Base-by-base conservation (phyloP, 2,888 invertebrate genomes). In the Abrostola tripartita region DNA sequence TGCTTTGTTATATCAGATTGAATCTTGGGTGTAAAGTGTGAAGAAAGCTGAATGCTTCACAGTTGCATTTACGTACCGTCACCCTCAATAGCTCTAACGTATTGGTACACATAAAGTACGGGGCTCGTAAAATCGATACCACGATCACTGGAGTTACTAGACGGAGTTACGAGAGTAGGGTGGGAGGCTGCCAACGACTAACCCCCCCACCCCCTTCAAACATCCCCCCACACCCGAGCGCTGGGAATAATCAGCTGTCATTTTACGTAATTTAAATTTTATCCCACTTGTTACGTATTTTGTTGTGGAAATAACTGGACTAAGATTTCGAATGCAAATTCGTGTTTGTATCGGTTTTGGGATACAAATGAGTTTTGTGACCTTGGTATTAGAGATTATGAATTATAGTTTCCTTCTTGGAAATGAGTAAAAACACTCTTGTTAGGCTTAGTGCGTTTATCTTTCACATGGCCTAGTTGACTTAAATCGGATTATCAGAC, bases 231-330 rank as follows among this genome's bases (percentile, higher is more conserved):
- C 41, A 40, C 36, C 47, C 66, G 53, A 68, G 74, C 68, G 72
- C 70, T 80, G 67, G 71, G 75, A 78, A 81, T 78, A 74, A 81
- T 82, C 84, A 84, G 83, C 83, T 84, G 84, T 84, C 82, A 77
- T 75, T 78, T 76, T 69, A 66, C 60, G 72, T 76, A 78, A 83
- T 82, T 82, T 77, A 81, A 81, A 78, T 73, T 76, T 66, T 76
- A 79, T 72, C 56, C 61, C 70, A 56, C 71, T 72, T 76, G 74
- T 63, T 70, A 68, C 58, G 60, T 41, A 76, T 70, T 73, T 76
- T 70, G 64, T 73, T 70, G 59, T 52, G 52, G 65, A 57, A 72
- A 50, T 56, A 37, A 38, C 52, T 40, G 6, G 37, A 12, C 42
- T 57, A 49, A 11, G 37, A 11, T 36, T 61, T 60, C 47, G 51